A percentile compares a stretch with the other conserved stretches of the same genome.
These are phyloP conservation scores for Tretioscincus oriximinensis DNA, from an alignment of 2,113 vertebrate species.

Conservation along the genomic window DNA sequence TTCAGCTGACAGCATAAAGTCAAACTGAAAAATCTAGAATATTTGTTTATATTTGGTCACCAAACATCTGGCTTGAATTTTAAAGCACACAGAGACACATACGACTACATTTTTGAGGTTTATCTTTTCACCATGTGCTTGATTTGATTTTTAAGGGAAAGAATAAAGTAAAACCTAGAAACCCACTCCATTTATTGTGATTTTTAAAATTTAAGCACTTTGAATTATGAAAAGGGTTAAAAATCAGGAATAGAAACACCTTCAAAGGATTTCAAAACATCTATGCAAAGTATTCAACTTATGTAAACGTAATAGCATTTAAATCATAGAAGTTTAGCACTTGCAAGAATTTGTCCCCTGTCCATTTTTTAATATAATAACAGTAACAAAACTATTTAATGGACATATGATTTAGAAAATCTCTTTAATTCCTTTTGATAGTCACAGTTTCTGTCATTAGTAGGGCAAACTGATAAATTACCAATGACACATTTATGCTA, in stretches of 20 bases:
- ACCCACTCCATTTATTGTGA: background rate
- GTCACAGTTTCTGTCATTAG: slow-evolving; percentile 73
- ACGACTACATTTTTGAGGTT: background rate
- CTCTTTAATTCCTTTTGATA: slow-evolving; percentile 61
- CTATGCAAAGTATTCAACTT: background rate
- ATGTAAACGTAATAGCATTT: no score
- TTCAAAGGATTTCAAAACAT: background rate
- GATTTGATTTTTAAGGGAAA: slow-evolving; percentile 19
- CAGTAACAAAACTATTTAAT: slow-evolving; percentile 24
- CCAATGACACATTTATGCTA: slow-evolving; percentile 67
- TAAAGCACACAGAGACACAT: background rate
- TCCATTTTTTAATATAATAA: background rate
- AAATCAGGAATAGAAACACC: background rate
- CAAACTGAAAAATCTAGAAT: slow-evolving; percentile 10
- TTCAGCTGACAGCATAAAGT: slow-evolving; percentile 23
- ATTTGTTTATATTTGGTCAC: slow-evolving; percentile 18
- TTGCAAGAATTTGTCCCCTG: no score
- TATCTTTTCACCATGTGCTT: background rate
- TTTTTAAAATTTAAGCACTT: slow-evolving; percentile 27
- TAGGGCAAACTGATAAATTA: slow-evolving; percentile 73
- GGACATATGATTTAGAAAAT: slow-evolving; percentile 62
- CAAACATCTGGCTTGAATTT: slow-evolving; percentile 21
- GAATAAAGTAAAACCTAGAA: slow-evolving; percentile 20
- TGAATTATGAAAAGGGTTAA: background rate
- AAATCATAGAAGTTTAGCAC: no score